phyloP scores from a whole-genome alignment of 1,140 invertebrate species.

The Drosophila tani region DNA sequence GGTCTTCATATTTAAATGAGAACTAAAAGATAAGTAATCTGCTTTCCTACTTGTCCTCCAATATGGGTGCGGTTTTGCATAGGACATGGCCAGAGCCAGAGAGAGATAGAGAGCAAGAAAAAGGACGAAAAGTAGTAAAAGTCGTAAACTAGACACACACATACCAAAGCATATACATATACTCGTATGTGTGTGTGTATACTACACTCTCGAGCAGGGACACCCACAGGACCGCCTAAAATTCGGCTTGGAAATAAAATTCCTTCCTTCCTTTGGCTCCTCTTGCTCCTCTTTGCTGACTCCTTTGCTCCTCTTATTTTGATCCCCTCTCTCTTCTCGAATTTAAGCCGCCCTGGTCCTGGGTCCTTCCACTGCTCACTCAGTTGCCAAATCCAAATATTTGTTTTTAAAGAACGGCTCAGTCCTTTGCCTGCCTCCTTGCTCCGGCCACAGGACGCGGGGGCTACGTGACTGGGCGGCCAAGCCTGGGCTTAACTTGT shows the following conservation, averaged over 20 bases:
- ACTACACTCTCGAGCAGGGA: slow-evolving; percentile 10
- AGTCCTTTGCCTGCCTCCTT: slow-evolving; percentile 3
- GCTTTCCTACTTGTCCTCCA: slow-evolving; percentile 43
- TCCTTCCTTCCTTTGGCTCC: neutral
- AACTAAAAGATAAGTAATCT: slow-evolving; percentile 81
- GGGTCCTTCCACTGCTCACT: slow-evolving; percentile 39
- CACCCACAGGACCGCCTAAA: slow-evolving; percentile 41
- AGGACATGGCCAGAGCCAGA: slow-evolving; percentile 11
- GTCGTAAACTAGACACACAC: slow-evolving; percentile 49
- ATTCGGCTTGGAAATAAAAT: slow-evolving; percentile 52
- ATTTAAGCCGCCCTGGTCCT: slow-evolving; percentile 12
- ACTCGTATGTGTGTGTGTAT: neutral
- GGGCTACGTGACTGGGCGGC: slow-evolving; percentile 63
- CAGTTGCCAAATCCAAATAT: slow-evolving; percentile 76
- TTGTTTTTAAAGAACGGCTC: slow-evolving; percentile 73
- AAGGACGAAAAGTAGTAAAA: slow-evolving; percentile 49
- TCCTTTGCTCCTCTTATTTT: neutral
- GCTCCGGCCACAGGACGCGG: neutral
- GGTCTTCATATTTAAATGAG: slow-evolving; percentile 78
- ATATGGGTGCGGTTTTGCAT: slow-evolving; percentile 72
- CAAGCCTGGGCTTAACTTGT: slow-evolving; percentile 61
- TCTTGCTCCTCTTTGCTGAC: neutral
- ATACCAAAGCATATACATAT: slow-evolving; percentile 10
- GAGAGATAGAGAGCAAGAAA: slow-evolving; percentile 4
- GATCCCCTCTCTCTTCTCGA: neutral